Conservation (phyloP, 2,113 vertebrate genomes). For the Larimichthys crocea region DNA sequence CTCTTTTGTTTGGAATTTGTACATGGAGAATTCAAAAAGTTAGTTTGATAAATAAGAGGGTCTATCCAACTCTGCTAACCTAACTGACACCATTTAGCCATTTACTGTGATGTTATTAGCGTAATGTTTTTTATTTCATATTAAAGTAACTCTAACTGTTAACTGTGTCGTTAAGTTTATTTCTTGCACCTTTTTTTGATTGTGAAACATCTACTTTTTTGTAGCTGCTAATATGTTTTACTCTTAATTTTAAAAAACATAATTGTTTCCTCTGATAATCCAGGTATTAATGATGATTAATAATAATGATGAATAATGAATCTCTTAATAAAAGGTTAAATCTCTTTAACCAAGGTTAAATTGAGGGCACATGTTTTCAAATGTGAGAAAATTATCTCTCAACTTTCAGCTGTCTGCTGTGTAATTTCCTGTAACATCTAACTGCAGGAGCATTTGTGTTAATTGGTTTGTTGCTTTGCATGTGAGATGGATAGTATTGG, state of each 20-base stretch:
- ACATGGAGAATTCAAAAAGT: background rate
- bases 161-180: no score
- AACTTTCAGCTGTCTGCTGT: background rate
- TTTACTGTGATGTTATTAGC: background rate
- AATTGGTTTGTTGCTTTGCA: conserved; percentile 12
- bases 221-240: background rate
- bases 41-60: background rate
- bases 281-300: no score
- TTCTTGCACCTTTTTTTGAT: no score
- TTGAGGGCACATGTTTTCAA: background rate
- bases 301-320: background rate
- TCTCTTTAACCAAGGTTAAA: conserved; percentile 3
- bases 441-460: background rate
- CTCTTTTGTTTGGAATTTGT: background rate
- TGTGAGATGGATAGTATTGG: background rate
- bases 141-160: no score
- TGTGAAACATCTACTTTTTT: no score
- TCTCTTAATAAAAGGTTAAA: background rate
- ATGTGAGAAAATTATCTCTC: background rate
- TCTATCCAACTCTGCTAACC: background rate
- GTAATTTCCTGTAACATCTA: background rate
- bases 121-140: background rate
- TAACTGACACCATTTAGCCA: background rate
- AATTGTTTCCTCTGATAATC: no score
- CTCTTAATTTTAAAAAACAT: background rate